Percentiles rank a stretch among this genome's conserved stretches.
Conservation (phyloP, 1,140 invertebrate genomes). For the Solenopsis invicta region DNA sequence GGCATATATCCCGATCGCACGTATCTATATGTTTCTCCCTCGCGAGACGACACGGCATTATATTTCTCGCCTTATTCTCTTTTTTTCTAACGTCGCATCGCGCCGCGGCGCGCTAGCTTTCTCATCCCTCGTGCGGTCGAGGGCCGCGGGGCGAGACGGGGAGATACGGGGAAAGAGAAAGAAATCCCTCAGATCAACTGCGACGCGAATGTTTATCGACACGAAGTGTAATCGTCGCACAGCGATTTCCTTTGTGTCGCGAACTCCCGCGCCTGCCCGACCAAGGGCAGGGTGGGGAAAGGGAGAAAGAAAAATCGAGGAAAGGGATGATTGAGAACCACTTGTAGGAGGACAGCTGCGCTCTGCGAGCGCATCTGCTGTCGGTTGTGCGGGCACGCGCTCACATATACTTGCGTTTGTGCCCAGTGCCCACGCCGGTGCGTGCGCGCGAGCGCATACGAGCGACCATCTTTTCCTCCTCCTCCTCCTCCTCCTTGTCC, state of each 20-base stretch:
- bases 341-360: constrained; percentile 87
- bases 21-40: not conserved
- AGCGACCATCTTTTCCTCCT: constrained; percentile 18
- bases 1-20: not conserved
- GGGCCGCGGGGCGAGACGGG: not conserved
- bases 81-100: not conserved
- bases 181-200: constrained; percentile 24
- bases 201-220: constrained; percentile 51
- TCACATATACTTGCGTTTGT: constrained; percentile 79
- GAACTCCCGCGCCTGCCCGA: constrained; percentile 7
- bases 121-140: not conserved
- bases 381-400: constrained; percentile 85
- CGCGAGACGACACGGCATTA: not conserved
- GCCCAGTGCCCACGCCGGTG: constrained; percentile 57
- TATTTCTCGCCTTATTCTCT: constrained; percentile 2
- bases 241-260: constrained; percentile 62
- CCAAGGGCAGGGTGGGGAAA: not conserved
- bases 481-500: not conserved
- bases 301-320: constrained; percentile 71
- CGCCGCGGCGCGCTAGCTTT: too few species aligned
- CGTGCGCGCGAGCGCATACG: constrained; percentile 22
- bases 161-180: constrained; percentile 7
- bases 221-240: constrained; percentile 39
- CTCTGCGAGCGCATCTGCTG: constrained; percentile 84
- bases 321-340: constrained; percentile 86